These are phyloP conservation scores for Marcusenius ussheri DNA, from an alignment of 2,113 vertebrate genomes.

Conservation along the genomic window DNA sequence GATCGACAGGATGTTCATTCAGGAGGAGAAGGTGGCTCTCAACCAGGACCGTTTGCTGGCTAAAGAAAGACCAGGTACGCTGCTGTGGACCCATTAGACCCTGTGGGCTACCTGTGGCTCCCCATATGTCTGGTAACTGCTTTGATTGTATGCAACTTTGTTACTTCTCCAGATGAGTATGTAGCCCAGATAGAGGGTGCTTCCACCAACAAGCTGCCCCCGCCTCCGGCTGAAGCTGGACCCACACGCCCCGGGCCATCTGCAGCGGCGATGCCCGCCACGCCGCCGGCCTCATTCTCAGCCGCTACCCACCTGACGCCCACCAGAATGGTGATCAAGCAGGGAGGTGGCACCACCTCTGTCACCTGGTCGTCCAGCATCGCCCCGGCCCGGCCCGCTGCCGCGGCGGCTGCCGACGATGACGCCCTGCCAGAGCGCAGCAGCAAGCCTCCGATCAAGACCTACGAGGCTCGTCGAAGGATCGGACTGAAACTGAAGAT, in stretches of 20 bases:
- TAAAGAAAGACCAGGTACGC: slow-evolving; percentile 80
- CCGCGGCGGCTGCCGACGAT: slow-evolving; percentile 59
- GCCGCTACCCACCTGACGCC: slow-evolving; percentile 40
- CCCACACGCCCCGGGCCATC: slow-evolving; percentile 18
- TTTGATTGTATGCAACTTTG: background rate
- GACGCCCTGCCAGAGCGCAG: slow-evolving; percentile 73
- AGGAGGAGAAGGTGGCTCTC: slow-evolving; percentile 83
- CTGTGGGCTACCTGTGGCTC: background rate
- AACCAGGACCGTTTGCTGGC: slow-evolving; percentile 78
- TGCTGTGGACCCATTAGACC: background rate
- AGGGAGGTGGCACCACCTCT: slow-evolving; percentile 70
- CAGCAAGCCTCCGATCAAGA: slow-evolving; percentile 84
- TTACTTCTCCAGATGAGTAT: slow-evolving; percentile 71
- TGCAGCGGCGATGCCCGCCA: background rate
- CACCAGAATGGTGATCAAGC: slow-evolving; percentile 86
- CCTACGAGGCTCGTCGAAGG: slow-evolving; percentile 83
- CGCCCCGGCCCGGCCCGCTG: slow-evolving; percentile 31
- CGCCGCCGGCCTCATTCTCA: slow-evolving; percentile 3
- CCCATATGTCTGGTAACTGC: background rate
- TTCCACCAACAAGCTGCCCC: slow-evolving; percentile 27
- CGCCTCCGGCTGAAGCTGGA: slow-evolving; percentile 25
- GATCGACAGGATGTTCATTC: slow-evolving; percentile 95
- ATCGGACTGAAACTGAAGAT: slow-evolving; percentile 90
- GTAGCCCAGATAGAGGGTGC: slow-evolving; percentile 67
- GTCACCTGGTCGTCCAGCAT: slow-evolving; percentile 82